Evolutionary conservation across 2,113 vertebrate genomes (phyloP).

Genomic region (Baryphthengus martii): DNA sequence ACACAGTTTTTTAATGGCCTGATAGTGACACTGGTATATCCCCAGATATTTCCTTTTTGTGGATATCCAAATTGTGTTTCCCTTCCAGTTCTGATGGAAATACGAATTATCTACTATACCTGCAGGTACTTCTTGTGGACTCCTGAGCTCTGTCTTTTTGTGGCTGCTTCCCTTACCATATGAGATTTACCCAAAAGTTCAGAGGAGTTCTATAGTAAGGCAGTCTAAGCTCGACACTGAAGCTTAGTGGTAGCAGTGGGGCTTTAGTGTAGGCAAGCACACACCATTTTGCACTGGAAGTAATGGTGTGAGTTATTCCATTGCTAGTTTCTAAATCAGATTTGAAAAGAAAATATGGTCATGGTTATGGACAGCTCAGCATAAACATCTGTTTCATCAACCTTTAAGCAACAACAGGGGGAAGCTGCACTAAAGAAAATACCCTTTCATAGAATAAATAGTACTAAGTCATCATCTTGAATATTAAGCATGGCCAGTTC

Average conservation of each 20-base stretch:
- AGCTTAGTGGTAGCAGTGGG: not conserved
- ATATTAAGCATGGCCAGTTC: not conserved
- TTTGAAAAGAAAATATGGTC: not conserved
- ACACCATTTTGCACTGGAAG: not conserved
- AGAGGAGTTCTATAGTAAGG: not conserved
- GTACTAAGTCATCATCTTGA: not conserved
- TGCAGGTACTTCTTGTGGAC: not conserved
- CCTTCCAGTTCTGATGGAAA: not conserved
- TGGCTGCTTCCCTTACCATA: rapidly evolving
- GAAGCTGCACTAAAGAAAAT: not conserved
- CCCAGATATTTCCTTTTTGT: not conserved
- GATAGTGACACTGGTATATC: not conserved
- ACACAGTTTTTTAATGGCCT: not conserved
- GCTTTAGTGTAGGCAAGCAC: not conserved
- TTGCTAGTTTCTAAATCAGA: not conserved
- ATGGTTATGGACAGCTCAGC: not conserved
- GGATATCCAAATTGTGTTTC: not conserved
- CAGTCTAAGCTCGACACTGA: not conserved
- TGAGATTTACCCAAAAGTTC: not conserved
- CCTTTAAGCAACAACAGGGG: not conserved
- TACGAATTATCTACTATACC: not conserved
- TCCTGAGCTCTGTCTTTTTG: not conserved
- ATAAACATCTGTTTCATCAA: not conserved
- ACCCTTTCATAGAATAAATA: not conserved
- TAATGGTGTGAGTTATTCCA: not conserved